Conservation (phyloP, 2,888 invertebrate species). For the Schizotus pectinicornis region DNA sequence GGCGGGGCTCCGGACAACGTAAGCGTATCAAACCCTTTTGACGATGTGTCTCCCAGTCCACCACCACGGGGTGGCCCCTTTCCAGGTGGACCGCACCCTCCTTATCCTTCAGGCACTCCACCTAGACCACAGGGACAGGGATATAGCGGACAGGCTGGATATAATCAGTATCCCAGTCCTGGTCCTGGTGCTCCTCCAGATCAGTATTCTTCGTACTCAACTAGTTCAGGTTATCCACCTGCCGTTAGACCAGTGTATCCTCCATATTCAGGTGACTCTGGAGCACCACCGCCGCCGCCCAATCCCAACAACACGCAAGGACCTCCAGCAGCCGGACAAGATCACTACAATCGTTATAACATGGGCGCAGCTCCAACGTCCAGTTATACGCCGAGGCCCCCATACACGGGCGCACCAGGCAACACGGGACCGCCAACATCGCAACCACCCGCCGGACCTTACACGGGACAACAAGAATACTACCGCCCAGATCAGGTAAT, state of each 20-base stretch:
- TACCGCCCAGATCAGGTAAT: slow-evolving; percentile 61
- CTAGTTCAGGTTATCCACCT: slow-evolving; percentile 62
- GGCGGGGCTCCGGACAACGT: slow-evolving; percentile 72
- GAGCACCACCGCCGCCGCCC: slow-evolving; percentile 48
- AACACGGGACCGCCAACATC: slow-evolving; percentile 54
- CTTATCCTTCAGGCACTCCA: slow-evolving; percentile 57
- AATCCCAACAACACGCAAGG: slow-evolving; percentile 49
- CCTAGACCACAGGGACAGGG: slow-evolving; percentile 54
- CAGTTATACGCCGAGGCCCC: slow-evolving; percentile 53
- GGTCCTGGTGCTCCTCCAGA: slow-evolving; percentile 61
- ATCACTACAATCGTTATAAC: slow-evolving; percentile 56
- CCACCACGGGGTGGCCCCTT: slow-evolving; percentile 55
- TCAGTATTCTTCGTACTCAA: slow-evolving; percentile 65
- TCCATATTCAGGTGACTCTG: slow-evolving; percentile 71
- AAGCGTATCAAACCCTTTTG: slow-evolving; percentile 86
- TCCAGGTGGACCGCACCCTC: slow-evolving; percentile 57
- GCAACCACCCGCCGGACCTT: slow-evolving; percentile 61
- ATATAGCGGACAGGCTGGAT: slow-evolving; percentile 66
- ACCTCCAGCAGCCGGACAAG: slow-evolving; percentile 48
- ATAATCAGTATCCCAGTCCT: slow-evolving; percentile 72
- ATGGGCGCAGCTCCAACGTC: slow-evolving; percentile 46
- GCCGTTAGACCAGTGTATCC: slow-evolving; percentile 78
- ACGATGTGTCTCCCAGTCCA: slow-evolving; percentile 71
- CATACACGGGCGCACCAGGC: slow-evolving; percentile 51
- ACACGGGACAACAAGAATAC: slow-evolving; percentile 64